Evolutionary conservation across 2,113 vertebrate genomes (phyloP), one percentile per base, ranked within the genome.

Genomic region (Montifringilla adamsi): DNA sequence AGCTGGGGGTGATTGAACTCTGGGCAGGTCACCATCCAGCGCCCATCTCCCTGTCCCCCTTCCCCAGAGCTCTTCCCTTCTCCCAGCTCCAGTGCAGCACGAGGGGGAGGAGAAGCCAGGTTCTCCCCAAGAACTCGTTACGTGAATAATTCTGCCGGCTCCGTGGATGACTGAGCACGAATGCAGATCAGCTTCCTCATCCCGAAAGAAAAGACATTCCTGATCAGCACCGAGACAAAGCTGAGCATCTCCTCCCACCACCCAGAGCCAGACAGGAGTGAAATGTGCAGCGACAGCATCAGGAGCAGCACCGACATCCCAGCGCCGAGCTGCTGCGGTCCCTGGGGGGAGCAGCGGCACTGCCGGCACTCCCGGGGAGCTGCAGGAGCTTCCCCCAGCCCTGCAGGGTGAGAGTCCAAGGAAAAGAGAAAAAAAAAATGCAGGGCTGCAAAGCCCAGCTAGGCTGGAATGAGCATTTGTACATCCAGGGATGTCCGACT

Each of bases 1-100:
- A 97, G 95, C 93, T 10, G 91, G 87, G 96, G 97, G 96, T 96
- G 88, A 96, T 43, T 93, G 97, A 97, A 91, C 97, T 96, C 97
- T 59, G 86, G 91, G 97, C 97, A 95, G 90, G 87, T 96, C 94
- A 81, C 67, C 37, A 30, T 85, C 93, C 91, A 66, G 35, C 13
- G 27, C 95, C 89, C 70, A 46, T 52, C 16, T 77, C 91, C 72
- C 39, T 23, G 50, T 56, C 14, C 21, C 77, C 22, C 52, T 69
- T 73, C 56, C 66, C 70, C 70, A 31, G 18, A 6, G 49, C 39
- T 46, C 30, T 33, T 12, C 53, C 30, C 59, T 31, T 66, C 74
- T 87, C 44, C 62, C 52, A 3, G 58, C 56, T 41, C 60, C 52
- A n/a, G 27, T 3, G n/a, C 60, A 6, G 69, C 17, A 0, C 23